phyloP scores from a whole-genome alignment of 2,888 invertebrate genomes.

The Fabriciana adippe region DNA sequence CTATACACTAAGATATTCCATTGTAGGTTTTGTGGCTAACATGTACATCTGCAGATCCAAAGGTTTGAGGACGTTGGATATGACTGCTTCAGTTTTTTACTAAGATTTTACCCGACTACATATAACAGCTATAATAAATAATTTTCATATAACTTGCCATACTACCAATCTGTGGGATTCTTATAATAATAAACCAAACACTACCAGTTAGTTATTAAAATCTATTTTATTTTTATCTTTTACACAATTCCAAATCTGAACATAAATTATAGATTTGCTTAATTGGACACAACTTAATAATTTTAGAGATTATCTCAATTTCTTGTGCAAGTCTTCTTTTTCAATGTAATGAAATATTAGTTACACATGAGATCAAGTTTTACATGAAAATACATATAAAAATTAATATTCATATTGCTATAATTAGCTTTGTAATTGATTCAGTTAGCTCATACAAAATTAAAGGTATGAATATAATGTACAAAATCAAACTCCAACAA shows the following conservation, averaged over 20 bases:
- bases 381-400: constrained; percentile 4
- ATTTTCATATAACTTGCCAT: no score
- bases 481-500: constrained; percentile 35
- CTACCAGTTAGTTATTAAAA: constrained; percentile 20
- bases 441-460: constrained; percentile 19
- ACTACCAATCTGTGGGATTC: not conserved
- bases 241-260: constrained; percentile 43
- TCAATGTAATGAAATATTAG: constrained; percentile 7
- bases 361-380: constrained; percentile 30
- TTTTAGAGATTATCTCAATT: constrained; percentile 21
- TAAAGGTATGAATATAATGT: constrained; percentile 26
- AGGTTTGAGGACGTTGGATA: no score
- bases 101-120: no score
- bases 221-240: constrained; percentile 40
- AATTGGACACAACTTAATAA: constrained; percentile 28
- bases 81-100: no score
- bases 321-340: constrained; percentile 29
- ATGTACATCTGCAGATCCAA: no score
- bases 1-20: no score
- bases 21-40: no score
- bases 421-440: constrained; percentile 2
- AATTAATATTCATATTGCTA: constrained; percentile 7
- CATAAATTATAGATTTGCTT: constrained; percentile 38
- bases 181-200: not conserved
- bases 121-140: no score